phyloP scores from a whole-genome alignment of 2,113 vertebrate species.

The Felis chaus region DNA sequence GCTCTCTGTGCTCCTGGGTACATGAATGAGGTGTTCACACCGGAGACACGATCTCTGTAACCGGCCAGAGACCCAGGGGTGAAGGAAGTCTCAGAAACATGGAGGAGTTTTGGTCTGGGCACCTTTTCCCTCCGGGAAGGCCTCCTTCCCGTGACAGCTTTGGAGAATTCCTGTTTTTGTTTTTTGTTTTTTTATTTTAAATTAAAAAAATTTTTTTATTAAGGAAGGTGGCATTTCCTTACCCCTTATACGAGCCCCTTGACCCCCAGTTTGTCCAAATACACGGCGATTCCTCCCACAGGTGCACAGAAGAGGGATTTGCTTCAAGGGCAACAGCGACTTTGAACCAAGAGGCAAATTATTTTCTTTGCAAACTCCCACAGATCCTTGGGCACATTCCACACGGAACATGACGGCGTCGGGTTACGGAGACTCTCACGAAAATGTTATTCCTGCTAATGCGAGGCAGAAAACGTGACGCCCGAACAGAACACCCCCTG shows the following conservation, averaged over 20 bases:
- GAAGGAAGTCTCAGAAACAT: not conserved
- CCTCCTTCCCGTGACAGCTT: not conserved
- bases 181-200: not conserved
- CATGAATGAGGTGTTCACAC: not conserved
- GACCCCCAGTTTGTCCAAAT: conserved; percentile 8
- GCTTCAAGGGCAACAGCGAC: not conserved
- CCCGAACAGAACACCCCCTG: not conserved
- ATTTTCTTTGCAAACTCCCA: conserved; percentile 53
- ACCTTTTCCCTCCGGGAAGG: not conserved
- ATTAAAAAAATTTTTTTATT: not conserved
- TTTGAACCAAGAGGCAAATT: conserved; percentile 62
- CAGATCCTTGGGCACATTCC: conserved; percentile 47
- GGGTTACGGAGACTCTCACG: not conserved
- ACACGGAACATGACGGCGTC: not conserved
- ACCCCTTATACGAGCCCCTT: not conserved
- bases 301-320: not conserved
- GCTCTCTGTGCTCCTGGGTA: not conserved
- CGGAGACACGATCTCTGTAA: not conserved
- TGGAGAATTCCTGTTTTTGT: not conserved
- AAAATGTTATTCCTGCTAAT: conserved; percentile 38
- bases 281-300: not conserved
- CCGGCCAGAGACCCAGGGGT: not conserved
- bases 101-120: not conserved
- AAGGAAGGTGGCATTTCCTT: conserved; percentile 60
- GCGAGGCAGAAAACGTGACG: not conserved